Evolutionary conservation across 2,888 invertebrate genomes (phyloP).

Genomic region (Epinotia brunnichana): DNA sequence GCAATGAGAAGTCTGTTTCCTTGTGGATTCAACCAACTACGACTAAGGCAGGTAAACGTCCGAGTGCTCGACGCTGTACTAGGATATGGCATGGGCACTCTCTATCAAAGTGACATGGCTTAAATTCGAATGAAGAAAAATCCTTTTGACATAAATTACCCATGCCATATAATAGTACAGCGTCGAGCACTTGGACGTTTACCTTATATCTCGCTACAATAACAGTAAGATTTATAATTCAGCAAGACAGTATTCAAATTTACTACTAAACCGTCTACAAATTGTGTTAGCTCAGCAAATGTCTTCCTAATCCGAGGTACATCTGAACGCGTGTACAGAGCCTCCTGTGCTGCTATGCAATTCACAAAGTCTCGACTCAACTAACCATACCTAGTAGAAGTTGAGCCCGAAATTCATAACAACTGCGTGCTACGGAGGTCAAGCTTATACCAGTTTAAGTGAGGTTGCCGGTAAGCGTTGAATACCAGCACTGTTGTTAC

Average conservation of each 20-base stretch:
- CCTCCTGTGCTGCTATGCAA: slow-evolving; percentile 29
- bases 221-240: neutral
- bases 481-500: slow-evolving; percentile 46
- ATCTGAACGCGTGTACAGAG: slow-evolving; percentile 57
- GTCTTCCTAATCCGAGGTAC: slow-evolving; percentile 55
- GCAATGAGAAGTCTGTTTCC: neutral
- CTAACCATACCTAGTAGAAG: neutral
- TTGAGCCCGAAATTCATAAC: neutral
- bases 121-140: too few relatives aligned
- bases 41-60: too few relatives aligned
- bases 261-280: slow-evolving; percentile 17
- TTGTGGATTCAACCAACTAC: neutral
- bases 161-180: too few relatives aligned
- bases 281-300: slow-evolving; percentile 35
- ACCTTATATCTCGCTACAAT: too few relatives aligned
- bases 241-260: neutral
- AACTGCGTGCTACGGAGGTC: neutral
- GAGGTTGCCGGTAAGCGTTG: neutral
- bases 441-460: neutral
- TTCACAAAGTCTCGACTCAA: neutral
- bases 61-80: too few relatives aligned
- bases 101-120: too few relatives aligned
- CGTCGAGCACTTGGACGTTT: too few relatives aligned
- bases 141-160: too few relatives aligned
- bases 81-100: too few relatives aligned